Conservation (phyloP, 2,113 vertebrate genomes). For the Crocuta crocuta region DNA sequence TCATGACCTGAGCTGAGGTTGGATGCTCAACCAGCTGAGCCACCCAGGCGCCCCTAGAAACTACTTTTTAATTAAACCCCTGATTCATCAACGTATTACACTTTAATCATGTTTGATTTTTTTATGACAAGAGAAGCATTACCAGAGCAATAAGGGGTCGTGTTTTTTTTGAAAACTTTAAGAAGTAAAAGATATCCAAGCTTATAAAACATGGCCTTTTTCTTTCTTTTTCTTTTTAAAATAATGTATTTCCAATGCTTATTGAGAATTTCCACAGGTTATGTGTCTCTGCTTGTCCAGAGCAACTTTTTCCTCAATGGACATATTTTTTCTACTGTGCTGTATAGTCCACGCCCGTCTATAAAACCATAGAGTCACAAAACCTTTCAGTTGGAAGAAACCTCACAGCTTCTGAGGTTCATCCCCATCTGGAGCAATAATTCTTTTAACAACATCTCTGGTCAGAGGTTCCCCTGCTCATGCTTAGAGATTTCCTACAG, state of each 20-base stretch:
- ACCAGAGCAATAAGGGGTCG: not conserved
- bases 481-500: not conserved
- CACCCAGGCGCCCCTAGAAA: not conserved
- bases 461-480: not conserved
- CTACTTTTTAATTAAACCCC: not conserved
- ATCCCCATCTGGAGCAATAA: not conserved
- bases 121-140: slow-evolving; percentile 40
- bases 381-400: not conserved
- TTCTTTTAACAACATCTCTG: not conserved
- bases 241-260: not conserved
- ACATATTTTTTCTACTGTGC: not conserved
- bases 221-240: not conserved
- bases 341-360: not conserved
- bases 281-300: not conserved
- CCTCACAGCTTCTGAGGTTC: not conserved
- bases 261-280: not conserved
- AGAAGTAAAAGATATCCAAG: not conserved
- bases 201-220: not conserved
- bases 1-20: no score
- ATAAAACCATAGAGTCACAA: not conserved
- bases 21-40: no score
- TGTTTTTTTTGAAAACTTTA: not conserved
- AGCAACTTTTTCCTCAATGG: not conserved
- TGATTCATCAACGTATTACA: not conserved
- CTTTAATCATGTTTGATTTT: slow-evolving; percentile 38